Evolutionary conservation across 2,113 vertebrate species (phyloP).

Genomic region (Blennius ocellaris): DNA sequence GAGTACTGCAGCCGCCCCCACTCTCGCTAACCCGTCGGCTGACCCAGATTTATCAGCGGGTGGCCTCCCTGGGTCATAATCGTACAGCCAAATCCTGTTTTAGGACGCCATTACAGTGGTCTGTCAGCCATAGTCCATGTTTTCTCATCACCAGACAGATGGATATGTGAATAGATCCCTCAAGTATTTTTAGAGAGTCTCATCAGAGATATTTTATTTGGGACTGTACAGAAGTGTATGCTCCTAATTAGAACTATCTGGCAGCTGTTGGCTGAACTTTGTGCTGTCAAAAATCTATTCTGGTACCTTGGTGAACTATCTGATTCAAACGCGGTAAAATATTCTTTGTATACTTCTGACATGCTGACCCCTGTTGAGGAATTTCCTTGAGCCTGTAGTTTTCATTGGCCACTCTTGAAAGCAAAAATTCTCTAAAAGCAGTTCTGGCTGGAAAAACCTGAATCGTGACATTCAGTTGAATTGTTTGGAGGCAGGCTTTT

Average conservation of each 20-base stretch:
- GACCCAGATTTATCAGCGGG: constrained; percentile 65
- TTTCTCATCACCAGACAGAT: background rate
- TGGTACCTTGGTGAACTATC: background rate
- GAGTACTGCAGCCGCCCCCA: constrained; percentile 18
- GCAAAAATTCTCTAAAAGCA: background rate
- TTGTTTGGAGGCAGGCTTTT: no score
- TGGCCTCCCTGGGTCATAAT: constrained; percentile 52
- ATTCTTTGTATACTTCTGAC: background rate
- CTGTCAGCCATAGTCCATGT: background rate
- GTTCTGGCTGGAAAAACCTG: background rate
- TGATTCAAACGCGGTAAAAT: constrained; percentile 22
- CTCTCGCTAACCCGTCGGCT: constrained; percentile 35
- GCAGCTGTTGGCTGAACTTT: constrained; percentile 9
- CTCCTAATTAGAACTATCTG: background rate
- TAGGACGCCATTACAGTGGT: constrained; percentile 15
- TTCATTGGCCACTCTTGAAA: background rate
- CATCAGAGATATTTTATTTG: background rate
- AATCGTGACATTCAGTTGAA: background rate
- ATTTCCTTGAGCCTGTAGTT: no score
- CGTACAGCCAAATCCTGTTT: constrained; percentile 28
- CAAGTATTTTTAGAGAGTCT: background rate
- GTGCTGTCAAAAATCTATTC: constrained; percentile 11
- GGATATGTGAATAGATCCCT: background rate
- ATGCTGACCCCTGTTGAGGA: background rate
- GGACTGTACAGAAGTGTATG: background rate